Evolutionary conservation across 2,797 vertebrate genomes (phyloP).

Genomic region (Cirrhinus molitorella): DNA sequence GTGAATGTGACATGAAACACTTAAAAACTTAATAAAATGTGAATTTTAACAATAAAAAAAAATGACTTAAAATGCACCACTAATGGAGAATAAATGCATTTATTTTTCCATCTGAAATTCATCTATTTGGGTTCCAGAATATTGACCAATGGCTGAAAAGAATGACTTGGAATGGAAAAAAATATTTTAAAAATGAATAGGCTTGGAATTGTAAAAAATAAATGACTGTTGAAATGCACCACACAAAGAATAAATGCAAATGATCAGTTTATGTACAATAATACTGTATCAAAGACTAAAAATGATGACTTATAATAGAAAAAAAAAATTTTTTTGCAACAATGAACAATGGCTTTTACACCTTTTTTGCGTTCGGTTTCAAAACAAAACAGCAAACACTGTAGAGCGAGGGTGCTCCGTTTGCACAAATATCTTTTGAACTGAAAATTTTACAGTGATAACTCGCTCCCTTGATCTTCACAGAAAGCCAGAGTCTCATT

Average conservation of each 20-base stretch:
- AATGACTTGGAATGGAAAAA: neutral
- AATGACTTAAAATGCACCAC: too few species aligned
- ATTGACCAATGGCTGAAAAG: neutral
- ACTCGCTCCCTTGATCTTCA: slow-evolving; percentile 49
- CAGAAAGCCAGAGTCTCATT: slow-evolving; percentile 44
- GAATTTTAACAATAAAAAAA: neutral
- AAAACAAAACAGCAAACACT: slow-evolving; percentile 7
- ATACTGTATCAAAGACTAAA: too few species aligned
- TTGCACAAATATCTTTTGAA: slow-evolving; percentile 17
- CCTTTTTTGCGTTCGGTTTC: too few species aligned
- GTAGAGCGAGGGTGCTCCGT: neutral
- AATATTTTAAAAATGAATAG: neutral
- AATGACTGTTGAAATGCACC: neutral
- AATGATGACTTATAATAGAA: neutral
- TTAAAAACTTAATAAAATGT: slow-evolving; percentile 10
- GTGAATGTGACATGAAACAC: too few species aligned
- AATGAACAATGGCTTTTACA: too few species aligned
- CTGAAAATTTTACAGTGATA: slow-evolving; percentile 7
- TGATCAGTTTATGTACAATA: too few species aligned
- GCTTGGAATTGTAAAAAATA: neutral
- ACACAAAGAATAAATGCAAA: neutral
- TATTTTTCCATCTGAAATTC: neutral
- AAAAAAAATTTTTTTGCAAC: too few species aligned
- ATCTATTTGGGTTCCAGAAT: neutral
- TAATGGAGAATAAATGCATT: neutral